Evolutionary conservation across 2,113 vertebrate species (phyloP).

Genomic region (Boleophthalmus pectinirostris): DNA sequence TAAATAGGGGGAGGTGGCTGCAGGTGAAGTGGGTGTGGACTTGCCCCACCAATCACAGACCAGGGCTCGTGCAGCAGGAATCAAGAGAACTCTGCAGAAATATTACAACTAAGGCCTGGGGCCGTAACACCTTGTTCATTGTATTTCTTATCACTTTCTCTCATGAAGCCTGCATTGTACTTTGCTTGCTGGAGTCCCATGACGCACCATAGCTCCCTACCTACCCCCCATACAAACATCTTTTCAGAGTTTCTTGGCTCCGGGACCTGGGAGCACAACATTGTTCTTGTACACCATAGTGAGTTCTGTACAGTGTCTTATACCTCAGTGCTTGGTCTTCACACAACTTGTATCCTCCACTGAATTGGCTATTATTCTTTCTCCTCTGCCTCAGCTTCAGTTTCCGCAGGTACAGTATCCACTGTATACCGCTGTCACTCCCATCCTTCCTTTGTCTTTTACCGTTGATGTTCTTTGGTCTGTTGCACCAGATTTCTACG

Average conservation of each 20-base stretch:
- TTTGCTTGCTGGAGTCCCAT: neutral
- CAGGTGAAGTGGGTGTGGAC: too few species aligned
- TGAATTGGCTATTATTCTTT: slow-evolving; percentile 25
- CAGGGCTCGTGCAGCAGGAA: too few species aligned
- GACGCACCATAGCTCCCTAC: neutral
- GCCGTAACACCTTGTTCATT: too few species aligned
- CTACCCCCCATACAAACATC: slow-evolving; percentile 11
- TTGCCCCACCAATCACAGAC: too few species aligned
- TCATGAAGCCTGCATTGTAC: neutral
- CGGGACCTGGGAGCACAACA: slow-evolving; percentile 21
- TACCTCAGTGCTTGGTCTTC: slow-evolving; percentile 24
- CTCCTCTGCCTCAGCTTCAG: slow-evolving; percentile 13
- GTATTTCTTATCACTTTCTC: neutral
- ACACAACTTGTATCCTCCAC: slow-evolving; percentile 1
- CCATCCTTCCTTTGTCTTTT: slow-evolving; percentile 5
- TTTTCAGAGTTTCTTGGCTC: slow-evolving; percentile 13
- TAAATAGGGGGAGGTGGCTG: too few species aligned
- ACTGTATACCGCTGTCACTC: slow-evolving; percentile 1
- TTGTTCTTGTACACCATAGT: neutral
- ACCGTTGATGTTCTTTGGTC: slow-evolving; percentile 3
- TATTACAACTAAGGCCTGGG: too few species aligned
- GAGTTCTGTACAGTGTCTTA: slow-evolving; percentile 5
- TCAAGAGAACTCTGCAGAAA: too few species aligned
- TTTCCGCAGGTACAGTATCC: slow-evolving; percentile 19
- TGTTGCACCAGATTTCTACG: slow-evolving; percentile 7